Evolutionary conservation across 1,140 invertebrate species (phyloP), one percentile per base, ranked within the genome.

Genomic region (Penaeus indicus): DNA sequence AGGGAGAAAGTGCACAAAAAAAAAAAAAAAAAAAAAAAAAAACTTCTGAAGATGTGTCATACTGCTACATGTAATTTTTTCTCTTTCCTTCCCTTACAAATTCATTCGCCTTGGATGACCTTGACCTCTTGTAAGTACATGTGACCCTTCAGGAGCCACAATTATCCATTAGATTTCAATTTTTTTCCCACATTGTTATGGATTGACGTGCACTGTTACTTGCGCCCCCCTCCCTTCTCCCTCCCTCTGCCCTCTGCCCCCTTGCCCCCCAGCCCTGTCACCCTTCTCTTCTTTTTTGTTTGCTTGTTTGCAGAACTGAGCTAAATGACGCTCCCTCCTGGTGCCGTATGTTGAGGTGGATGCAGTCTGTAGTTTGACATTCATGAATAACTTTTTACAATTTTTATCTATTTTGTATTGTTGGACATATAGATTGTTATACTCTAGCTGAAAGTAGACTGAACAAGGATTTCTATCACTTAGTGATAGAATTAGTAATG

Each of bases 11-110:
- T 75, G 38, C 38, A 75, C 38, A 75, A 32, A 75, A 75, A 32
- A 72, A 16, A 72, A 27, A n/a, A 32, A 72, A 16, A 72, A 27
- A n/a, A 27, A n/a, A 27, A 72, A n/a, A 75, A 79, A 63, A 27
- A 25, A 63, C 16, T 47, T 18, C 63, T 67, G 27, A 18, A 67
- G n/a, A 64, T 67, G 47, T 88, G 87, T 88, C 87, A 88, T 84
- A 84, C 75, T 88, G 87, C 87, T 88, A 88, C 87, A 88, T 88
- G 82, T 88, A 88, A 88, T 90, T 89, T 91, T 69, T 90, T 89
- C 85, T 89, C 80, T 90, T 86, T 90, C 84, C 85, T 86, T 86
- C 85, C 89, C 84, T 86, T 90, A 78, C 85, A 84, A 84, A 85
- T 86, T 86, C 89, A 83, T 90, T 86, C 89, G 79, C 80, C 85